Evolutionary conservation across 92 coral and sea anemone species (phyloP).

Genomic region (Parazoanthus atlanticus): DNA sequence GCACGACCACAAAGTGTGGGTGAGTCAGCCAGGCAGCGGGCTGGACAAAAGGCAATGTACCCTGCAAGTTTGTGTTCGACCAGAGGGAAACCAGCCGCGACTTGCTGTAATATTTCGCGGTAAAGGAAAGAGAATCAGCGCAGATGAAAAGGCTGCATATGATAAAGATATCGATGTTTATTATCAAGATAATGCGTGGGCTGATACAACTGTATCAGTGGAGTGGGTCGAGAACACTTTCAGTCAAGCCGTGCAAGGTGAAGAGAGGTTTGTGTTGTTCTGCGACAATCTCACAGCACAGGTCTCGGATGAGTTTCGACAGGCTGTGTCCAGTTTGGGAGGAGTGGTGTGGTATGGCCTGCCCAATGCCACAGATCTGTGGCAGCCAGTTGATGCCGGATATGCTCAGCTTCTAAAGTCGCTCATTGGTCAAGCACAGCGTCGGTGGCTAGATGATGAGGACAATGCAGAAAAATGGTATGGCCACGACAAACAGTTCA

Average conservation of each 20-base stretch:
- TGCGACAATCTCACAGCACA: conserved; percentile 48
- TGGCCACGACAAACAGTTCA: conserved; percentile 40
- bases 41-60: conserved; percentile 53
- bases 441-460: conserved; percentile 52
- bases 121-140: conserved; percentile 49
- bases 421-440: conserved; percentile 54
- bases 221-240: conserved; percentile 50
- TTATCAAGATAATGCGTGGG: conserved; percentile 58
- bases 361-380: conserved; percentile 47
- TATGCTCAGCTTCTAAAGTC: conserved; percentile 53
- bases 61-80: conserved; percentile 45
- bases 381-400: conserved; percentile 61
- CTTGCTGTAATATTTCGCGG: conserved; percentile 41
- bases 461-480: conserved; percentile 61
- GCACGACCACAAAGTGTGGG: conserved; percentile 49
- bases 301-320: conserved; percentile 40
- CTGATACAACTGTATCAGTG: conserved; percentile 47
- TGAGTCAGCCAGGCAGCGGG: conserved; percentile 41
- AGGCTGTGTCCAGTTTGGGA: conserved; percentile 44
- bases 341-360: conserved; percentile 57
- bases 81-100: conserved; percentile 39
- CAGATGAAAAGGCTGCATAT: conserved; percentile 48
- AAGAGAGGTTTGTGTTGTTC: conserved; percentile 38
- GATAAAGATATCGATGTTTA: conserved; percentile 52
- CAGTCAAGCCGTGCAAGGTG: conserved; percentile 15